phyloP scores from a whole-genome alignment of 2,888 invertebrate species.

The Meiosimyza decipiens region DNA sequence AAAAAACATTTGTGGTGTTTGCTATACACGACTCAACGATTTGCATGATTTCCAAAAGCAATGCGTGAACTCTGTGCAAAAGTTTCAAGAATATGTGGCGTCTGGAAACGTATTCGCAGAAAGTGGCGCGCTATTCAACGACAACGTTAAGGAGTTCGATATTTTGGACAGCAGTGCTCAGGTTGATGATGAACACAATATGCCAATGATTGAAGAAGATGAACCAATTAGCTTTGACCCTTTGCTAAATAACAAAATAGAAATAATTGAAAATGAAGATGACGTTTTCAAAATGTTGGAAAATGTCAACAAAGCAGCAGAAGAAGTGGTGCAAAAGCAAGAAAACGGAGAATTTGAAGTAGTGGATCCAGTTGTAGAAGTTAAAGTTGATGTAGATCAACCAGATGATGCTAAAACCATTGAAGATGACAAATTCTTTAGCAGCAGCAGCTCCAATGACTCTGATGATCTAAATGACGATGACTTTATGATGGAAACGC shows the following conservation, averaged over 20 bases:
- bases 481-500: conserved; percentile 49
- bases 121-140: conserved; percentile 31
- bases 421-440: conserved; percentile 40
- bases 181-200: conserved; percentile 38
- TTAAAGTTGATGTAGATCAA: background rate
- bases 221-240: conserved; percentile 59
- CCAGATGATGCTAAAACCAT: conserved; percentile 13
- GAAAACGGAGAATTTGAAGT: background rate
- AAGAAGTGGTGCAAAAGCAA: conserved; percentile 50
- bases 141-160: conserved; percentile 50
- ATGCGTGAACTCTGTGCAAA: conserved; percentile 59
- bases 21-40: conserved; percentile 58
- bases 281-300: conserved; percentile 62
- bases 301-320: conserved; percentile 57
- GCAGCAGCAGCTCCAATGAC: conserved; percentile 47
- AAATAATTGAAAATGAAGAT: conserved; percentile 60
- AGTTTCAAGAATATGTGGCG: conserved; percentile 57
- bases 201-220: conserved; percentile 53
- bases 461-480: conserved; percentile 53
- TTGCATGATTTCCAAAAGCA: conserved; percentile 60
- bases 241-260: conserved; percentile 58
- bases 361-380: background rate
- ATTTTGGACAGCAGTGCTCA: conserved; percentile 51
- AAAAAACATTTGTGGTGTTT: conserved; percentile 57
- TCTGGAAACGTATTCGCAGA: conserved; percentile 43